Evolutionary conservation across 2,113 vertebrate species (phyloP), one percentile per base, ranked within the genome.

Genomic region (Heliornis fulica): DNA sequence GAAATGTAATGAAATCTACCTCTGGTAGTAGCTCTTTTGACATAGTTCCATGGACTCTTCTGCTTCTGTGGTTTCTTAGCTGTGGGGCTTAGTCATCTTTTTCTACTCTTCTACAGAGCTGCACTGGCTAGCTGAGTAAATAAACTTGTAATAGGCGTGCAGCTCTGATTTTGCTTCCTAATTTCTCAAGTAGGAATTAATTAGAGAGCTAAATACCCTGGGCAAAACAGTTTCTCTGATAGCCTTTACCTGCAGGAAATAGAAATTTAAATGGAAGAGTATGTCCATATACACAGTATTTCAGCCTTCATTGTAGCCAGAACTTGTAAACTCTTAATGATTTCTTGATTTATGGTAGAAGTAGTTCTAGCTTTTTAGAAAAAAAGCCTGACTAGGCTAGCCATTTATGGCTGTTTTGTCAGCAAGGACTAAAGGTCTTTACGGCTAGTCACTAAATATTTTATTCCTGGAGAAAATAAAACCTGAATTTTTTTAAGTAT

Each of bases 101-200:
- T 80, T 74, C 17, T 71, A 6, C 57, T 90, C 53, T 69, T 90
- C 26, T 38, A 31, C 60, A 80, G 29, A 51, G 60, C 46, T 92
- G 34, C 79, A 78, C 9, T 66, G 38, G 38, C 26, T 87, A 89
- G 36, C 76, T 54, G 50, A 36, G 18, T 92, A 96, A 81, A 93
- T 92, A 83, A 89, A 78, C 56, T 90, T 94, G 51, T 77, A 86
- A 71, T 53, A 94, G 63, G 46, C 41, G 34, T 83, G 56, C 80
- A 89, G 54, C 50, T 70, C 86, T 89, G 26, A 66, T 89, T 93
- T 92, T 81, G 18, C 71, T 93, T 93, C 63, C 46, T 90, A 81
- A 92, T 83, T 90, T 90, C 59, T 95, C 46, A 81, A 89, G 89
- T 60, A 94, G 40, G 41, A 92, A 63, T 88, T 97, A 91, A 81